Evolutionary conservation across 2,888 invertebrate genomes (phyloP).

Genomic region (Arctia plantaginis): DNA sequence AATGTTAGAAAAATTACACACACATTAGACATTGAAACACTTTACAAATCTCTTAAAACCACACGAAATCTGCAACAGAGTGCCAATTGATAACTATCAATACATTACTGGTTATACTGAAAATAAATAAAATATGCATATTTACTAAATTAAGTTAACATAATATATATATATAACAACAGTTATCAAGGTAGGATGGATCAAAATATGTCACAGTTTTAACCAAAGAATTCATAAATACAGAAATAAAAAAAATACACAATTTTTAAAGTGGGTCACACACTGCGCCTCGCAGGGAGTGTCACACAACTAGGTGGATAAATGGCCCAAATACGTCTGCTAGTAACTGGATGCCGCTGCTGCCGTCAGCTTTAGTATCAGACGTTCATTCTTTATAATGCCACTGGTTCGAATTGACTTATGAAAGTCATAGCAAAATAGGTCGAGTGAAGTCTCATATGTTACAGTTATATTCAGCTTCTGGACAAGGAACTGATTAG

Average conservation of each 20-base stretch:
- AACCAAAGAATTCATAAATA: background rate
- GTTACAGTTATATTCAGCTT: background rate
- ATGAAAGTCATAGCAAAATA: background rate
- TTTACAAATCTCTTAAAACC: no score
- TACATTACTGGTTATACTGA: no score
- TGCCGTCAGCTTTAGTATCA: constrained; percentile 23
- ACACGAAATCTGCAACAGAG: no score
- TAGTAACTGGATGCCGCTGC: constrained; percentile 26
- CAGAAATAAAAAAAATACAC: background rate
- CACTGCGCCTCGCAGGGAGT: constrained; percentile 31
- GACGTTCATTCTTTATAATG: constrained; percentile 20
- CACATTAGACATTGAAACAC: no score
- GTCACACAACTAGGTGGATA: constrained; percentile 27
- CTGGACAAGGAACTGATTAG: background rate
- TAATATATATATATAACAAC: background rate
- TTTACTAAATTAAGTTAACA: no score
- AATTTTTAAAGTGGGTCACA: constrained; percentile 21
- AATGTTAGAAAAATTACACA: no score
- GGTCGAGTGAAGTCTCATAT: background rate
- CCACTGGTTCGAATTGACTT: constrained; percentile 10
- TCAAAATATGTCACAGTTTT: background rate
- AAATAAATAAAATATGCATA: no score
- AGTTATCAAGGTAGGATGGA: background rate
- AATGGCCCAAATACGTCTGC: constrained; percentile 29
- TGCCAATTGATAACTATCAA: no score